phyloP scores from a whole-genome alignment of 2,888 invertebrate species.

The Drosophila macrothrix region DNA sequence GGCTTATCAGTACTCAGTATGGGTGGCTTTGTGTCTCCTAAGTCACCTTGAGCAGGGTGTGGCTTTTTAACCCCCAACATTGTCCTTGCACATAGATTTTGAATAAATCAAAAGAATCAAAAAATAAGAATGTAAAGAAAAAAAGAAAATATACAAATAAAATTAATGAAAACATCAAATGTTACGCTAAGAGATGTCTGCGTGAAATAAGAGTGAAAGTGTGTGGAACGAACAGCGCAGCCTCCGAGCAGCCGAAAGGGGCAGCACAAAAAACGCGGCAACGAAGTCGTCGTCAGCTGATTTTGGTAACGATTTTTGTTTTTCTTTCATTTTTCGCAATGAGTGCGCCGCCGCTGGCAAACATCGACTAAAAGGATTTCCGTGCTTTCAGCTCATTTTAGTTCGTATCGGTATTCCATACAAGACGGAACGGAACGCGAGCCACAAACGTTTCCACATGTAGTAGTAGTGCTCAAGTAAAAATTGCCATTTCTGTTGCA shows the following conservation, averaged over 20 bases:
- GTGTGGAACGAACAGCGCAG: slow-evolving; percentile 39
- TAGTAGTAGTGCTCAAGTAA: slow-evolving; percentile 22
- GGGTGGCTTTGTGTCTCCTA: not conserved
- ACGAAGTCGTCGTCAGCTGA: slow-evolving; percentile 34
- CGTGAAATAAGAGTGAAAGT: slow-evolving; percentile 45
- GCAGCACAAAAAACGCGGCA: slow-evolving; percentile 26
- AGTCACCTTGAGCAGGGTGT: slow-evolving; percentile 29
- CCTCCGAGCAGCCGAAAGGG: slow-evolving; percentile 36
- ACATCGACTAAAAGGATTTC: slow-evolving; percentile 63
- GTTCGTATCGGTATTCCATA: slow-evolving; percentile 71
- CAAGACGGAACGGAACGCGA: slow-evolving; percentile 53
- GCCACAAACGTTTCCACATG: slow-evolving; percentile 11
- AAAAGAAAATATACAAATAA: not conserved
- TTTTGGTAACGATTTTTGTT: slow-evolving; percentile 46
- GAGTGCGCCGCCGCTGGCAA: slow-evolving; percentile 36
- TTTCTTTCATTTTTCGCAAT: slow-evolving; percentile 45
- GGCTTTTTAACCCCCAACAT: slow-evolving; percentile 11
- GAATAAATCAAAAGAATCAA: not conserved
- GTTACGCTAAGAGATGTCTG: slow-evolving; percentile 6
- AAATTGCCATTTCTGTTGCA: slow-evolving; percentile 42
- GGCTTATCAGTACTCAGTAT: slow-evolving; percentile 4
- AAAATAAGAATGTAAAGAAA: not conserved
- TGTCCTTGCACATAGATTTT: slow-evolving; percentile 14
- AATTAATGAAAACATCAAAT: slow-evolving; percentile 14
- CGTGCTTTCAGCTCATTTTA: slow-evolving; percentile 61